Conservation (phyloP, 2,113 vertebrate genomes). For the Callionymus lyra region DNA sequence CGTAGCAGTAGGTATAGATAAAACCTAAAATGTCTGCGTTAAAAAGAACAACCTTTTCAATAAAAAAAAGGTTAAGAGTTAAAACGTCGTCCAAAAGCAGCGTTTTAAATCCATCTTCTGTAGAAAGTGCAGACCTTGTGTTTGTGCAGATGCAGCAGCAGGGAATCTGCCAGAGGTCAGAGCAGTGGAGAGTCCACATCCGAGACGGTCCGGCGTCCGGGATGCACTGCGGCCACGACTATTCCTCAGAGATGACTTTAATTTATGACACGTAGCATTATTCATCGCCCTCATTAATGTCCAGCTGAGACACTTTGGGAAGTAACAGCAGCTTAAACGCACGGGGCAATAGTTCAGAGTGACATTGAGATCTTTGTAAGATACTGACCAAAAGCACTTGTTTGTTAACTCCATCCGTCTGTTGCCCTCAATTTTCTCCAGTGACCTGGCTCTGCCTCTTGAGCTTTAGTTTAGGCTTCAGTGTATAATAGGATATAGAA, state of each 20-base stretch:
- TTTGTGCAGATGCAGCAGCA: constrained; percentile 27
- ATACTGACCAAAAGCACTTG: constrained; percentile 4
- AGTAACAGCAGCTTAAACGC: constrained; percentile 18
- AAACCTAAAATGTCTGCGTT: too few species aligned
- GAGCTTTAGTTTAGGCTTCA: too few species aligned
- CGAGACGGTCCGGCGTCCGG: constrained; percentile 25
- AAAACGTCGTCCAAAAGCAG: too few species aligned
- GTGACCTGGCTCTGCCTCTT: too few species aligned
- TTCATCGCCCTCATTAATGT: constrained; percentile 58
- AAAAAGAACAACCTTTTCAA: too few species aligned
- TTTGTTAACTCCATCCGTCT: too few species aligned
- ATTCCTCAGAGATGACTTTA: constrained; percentile 23
- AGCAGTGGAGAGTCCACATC: constrained; percentile 22
- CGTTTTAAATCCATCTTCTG: too few species aligned
- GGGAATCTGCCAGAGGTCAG: constrained; percentile 32
- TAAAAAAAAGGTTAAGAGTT: too few species aligned
- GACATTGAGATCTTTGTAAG: constrained; percentile 18
- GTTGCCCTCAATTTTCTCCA: too few species aligned
- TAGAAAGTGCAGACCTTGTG: too few species aligned
- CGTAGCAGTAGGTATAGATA: too few species aligned
- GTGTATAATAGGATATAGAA: too few species aligned
- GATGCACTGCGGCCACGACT: constrained; percentile 46
- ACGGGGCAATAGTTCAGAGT: constrained; percentile 10
- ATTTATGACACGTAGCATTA: constrained; percentile 39
- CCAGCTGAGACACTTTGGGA: constrained; percentile 32